A percentile compares a stretch with the other conserved stretches of the same genome.
These are phyloP conservation scores for Gasterosteus aculeatus DNA, from an alignment of 2,113 vertebrate genomes.

Conservation along the genomic window DNA sequence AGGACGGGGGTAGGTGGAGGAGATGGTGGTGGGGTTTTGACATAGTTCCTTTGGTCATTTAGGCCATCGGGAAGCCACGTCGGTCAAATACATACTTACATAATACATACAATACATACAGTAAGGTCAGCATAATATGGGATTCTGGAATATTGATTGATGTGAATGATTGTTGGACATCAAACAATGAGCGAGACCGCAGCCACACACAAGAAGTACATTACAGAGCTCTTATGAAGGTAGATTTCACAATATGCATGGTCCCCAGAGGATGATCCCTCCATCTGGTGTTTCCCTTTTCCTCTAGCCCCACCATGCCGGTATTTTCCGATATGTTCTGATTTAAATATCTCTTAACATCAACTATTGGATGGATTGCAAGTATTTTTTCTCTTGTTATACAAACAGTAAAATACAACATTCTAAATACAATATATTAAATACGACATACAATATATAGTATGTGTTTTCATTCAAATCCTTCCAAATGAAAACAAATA, in stretches of 20 bases:
- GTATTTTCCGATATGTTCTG: background rate
- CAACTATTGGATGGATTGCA: background rate
- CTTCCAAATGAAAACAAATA: background rate
- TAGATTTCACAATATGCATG: background rate
- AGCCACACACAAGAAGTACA: conserved; percentile 1
- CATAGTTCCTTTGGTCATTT: conserved; percentile 33
- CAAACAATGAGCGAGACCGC: conserved; percentile 3
- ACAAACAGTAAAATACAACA: background rate
- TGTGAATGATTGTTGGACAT: conserved; percentile 6
- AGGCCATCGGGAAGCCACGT: conserved; percentile 34
- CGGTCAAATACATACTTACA: background rate
- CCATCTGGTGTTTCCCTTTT: background rate
- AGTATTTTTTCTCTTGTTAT: background rate
- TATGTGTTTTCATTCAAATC: background rate
- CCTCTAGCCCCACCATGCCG: background rate
- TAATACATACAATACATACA: too few species aligned
- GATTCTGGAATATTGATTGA: background rate
- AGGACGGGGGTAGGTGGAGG: conserved; percentile 13
- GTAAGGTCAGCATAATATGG: background rate
- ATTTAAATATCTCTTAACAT: background rate
- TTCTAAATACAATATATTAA: background rate
- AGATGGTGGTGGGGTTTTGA: conserved; percentile 61
- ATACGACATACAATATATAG: background rate
- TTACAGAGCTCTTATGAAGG: background rate
- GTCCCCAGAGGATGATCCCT: conserved; percentile 5